Percentiles rank a stretch among this genome's conserved stretches.
These are phyloP conservation scores for Chrysoperla carnea DNA, from an alignment of 1,140 invertebrate species.

Conservation along the genomic window DNA sequence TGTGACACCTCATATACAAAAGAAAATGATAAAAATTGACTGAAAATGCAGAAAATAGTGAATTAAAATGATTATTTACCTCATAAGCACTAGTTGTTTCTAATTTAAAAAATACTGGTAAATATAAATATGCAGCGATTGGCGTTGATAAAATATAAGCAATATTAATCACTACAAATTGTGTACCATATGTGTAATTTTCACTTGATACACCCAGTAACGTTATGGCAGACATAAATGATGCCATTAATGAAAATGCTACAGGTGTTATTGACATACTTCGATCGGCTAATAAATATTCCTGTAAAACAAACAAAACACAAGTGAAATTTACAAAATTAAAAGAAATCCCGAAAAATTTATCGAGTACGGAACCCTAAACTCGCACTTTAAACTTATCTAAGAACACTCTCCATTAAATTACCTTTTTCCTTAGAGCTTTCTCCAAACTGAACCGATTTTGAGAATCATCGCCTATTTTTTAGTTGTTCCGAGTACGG, in stretches of 20 bases:
- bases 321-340: too few species aligned
- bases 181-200: constrained; percentile 67
- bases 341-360: too few species aligned
- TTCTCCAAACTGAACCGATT: too few species aligned
- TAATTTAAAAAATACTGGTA: constrained; percentile 78
- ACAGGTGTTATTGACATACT: constrained; percentile 65
- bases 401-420: too few species aligned
- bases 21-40: too few species aligned
- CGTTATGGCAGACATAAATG: constrained; percentile 88
- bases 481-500: too few species aligned
- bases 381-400: too few species aligned
- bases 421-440: too few species aligned
- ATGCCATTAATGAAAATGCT: constrained; percentile 75
- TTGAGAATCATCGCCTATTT: too few species aligned
- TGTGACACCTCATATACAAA: too few species aligned
- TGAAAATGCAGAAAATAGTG: too few species aligned
- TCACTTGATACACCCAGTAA: constrained; percentile 77
- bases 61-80: constrained; percentile 21
- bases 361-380: too few species aligned
- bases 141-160: constrained; percentile 66
- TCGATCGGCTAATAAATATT: constrained; percentile 65
- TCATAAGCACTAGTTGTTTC: constrained; percentile 79
- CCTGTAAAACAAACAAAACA: constrained; percentile 29
- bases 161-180: constrained; percentile 70
- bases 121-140: constrained; percentile 58